Conservation (phyloP, 2,888 invertebrate species). For the Tridacna gigas region DNA sequence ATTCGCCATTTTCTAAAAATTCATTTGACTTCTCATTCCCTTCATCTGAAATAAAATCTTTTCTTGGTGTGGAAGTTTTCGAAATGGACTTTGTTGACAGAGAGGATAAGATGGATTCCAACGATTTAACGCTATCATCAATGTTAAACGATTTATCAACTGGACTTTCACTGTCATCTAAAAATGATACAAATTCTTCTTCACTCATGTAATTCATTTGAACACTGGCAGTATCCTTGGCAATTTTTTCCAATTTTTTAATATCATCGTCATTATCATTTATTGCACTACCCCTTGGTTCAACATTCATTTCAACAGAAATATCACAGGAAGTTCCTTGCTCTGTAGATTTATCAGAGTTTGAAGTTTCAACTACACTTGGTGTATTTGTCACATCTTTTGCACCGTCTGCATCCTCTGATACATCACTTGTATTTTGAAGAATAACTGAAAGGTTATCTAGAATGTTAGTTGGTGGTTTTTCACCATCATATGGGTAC, state of each 20-base stretch:
- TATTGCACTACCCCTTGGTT: slow-evolving; percentile 50
- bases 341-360: neutral
- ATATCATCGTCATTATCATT: slow-evolving; percentile 36
- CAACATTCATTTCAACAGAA: slow-evolving; percentile 10
- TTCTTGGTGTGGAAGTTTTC: slow-evolving; percentile 60
- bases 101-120: slow-evolving; percentile 67
- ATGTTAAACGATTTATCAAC: slow-evolving; percentile 67
- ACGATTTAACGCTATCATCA: slow-evolving; percentile 68
- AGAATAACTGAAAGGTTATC: slow-evolving; percentile 1
- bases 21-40: slow-evolving; percentile 25
- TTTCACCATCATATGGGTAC: slow-evolving; percentile 90
- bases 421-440: neutral
- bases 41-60: slow-evolving; percentile 50
- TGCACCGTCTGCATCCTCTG: neutral
- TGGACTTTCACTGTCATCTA: slow-evolving; percentile 74
- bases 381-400: slow-evolving; percentile 1
- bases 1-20: slow-evolving; percentile 56
- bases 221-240: slow-evolving; percentile 28
- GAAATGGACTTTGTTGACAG: slow-evolving; percentile 52
- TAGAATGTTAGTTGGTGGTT: slow-evolving; percentile 81
- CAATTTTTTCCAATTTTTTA: neutral
- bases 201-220: slow-evolving; percentile 34
- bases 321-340: slow-evolving; percentile 42
- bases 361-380: slow-evolving; percentile 12
- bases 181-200: slow-evolving; percentile 76